Evolutionary conservation across 2,113 vertebrate genomes (phyloP), one percentile per base, ranked within the genome.

Genomic region (Stegostoma tigrinum): DNA sequence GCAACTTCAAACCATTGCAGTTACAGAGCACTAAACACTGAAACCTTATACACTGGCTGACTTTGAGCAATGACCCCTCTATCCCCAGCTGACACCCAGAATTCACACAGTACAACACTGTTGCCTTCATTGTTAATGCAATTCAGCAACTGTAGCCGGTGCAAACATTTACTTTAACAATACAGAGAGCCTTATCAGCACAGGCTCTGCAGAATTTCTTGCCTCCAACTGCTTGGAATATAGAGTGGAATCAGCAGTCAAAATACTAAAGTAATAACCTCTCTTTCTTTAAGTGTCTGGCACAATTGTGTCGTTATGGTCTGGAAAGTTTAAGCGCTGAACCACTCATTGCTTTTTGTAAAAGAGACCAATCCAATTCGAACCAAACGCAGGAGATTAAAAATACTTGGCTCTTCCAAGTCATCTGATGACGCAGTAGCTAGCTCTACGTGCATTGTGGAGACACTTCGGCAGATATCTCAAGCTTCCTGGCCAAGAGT

Each of bases 21-120:
- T 52, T 95, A 95, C 94, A 95, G 38, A 61, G 52, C 67, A 72
- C 42, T 72, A 52, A 95, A 95, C 42, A 95, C 17, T 95, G 67
- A 95, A 95, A 72, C 17, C 0, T 45, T 70, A 95, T 45, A 27
- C 21, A 5, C 5, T 30, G 45, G 68, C 45, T 27, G 42, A 95
- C 94, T 27, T 70, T 34, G 67, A 95, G 68, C 1, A 14, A 19
- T 34, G 38, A 95, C 67, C 27, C 72, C 67, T 27, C 45, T 34
- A 93, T 75, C 27, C 27, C 38, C 45, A 72, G 45, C 67, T 72
- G 94, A 34, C 24, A 72, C 45, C 42, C 94, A 48, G 27, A 52
- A 24, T 34, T 72, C 15, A 45, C 38, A 27, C 30, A 17, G 5
- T 52, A 52, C 17, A 19, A 21, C 17, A 68, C 66, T 68, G 19